These are phyloP conservation scores for Cephus pulcher DNA, from an alignment of 2,888 invertebrate species.

Conservation along the genomic window DNA sequence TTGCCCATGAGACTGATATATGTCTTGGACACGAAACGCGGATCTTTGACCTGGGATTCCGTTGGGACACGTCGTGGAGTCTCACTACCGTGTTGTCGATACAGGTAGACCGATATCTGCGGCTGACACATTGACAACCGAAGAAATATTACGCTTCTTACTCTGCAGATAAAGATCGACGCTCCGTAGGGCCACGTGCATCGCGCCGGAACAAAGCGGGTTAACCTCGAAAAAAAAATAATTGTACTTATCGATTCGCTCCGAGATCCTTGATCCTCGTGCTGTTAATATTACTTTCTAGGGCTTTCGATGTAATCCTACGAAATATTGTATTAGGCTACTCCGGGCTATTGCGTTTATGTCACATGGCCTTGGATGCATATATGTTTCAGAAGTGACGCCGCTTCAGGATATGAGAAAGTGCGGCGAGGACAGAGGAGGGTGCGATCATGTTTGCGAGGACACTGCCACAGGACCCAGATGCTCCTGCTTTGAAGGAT, in stretches of 20 bases:
- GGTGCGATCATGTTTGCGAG: conserved; percentile 69
- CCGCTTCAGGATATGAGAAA: conserved; percentile 38
- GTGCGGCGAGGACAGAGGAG: conserved; percentile 66
- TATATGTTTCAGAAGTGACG: neutral
- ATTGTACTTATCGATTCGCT: neutral
- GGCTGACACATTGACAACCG: conserved; percentile 19
- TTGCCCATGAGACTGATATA: neutral
- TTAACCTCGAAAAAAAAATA: neutral
- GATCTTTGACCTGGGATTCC: neutral
- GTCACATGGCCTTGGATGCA: neutral
- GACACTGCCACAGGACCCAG: conserved; percentile 58
- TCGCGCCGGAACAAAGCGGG: neutral
- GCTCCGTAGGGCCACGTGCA: neutral
- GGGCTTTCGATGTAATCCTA: neutral
- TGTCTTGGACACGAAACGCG: neutral
- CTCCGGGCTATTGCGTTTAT: neutral
- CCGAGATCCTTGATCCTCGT: neutral
- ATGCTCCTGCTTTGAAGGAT: conserved; percentile 68
- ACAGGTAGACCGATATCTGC: conserved; percentile 1
- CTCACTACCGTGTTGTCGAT: neutral
- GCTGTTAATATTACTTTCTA: neutral
- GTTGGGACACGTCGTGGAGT: neutral
- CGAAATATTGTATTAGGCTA: neutral
- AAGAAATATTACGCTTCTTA: conserved; percentile 24
- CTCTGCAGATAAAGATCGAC: conserved; percentile 13